A percentile compares a stretch with the other conserved stretches of the same genome.
These are phyloP conservation scores for Oceanodroma leucorhoa DNA, from an alignment of 2,797 vertebrate genomes.

Conservation along the genomic window DNA sequence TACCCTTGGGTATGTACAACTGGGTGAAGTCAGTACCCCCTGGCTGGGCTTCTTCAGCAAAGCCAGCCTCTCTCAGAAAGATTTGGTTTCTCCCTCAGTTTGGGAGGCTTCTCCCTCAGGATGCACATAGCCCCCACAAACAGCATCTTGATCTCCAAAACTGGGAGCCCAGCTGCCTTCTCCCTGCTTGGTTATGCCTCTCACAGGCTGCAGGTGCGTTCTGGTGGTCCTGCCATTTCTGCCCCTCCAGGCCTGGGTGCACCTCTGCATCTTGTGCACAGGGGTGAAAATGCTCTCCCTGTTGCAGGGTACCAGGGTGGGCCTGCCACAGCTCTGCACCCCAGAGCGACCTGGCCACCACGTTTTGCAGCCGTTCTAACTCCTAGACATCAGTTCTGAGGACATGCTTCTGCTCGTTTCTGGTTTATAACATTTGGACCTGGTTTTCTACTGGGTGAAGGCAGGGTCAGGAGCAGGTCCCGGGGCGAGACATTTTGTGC, in stretches of 20 bases:
- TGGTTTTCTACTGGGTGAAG: background rate
- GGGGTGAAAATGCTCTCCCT: background rate
- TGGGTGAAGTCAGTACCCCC: background rate
- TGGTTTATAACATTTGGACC: background rate
- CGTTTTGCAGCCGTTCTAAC: background rate
- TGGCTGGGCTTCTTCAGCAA: background rate
- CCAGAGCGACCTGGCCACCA: background rate
- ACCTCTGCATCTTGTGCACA: background rate
- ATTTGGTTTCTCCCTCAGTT: background rate
- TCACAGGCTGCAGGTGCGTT: background rate
- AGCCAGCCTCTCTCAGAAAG: background rate
- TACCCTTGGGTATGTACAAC: background rate
- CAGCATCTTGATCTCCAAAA: background rate
- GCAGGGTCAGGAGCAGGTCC: background rate
- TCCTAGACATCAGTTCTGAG: background rate
- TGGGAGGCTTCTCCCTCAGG: background rate
- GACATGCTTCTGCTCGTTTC: background rate
- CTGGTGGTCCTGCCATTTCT: background rate
- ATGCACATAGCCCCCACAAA: background rate
- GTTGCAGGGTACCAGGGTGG: background rate
- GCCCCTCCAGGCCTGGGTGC: background rate
- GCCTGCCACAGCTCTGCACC: background rate
- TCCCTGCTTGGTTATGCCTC: background rate
- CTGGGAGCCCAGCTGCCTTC: rapidly evolving
- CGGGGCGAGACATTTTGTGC: background rate